Percentiles rank a stretch among this genome's conserved stretches.
Evolutionary conservation across 2,888 invertebrate species (phyloP).

Genomic region (Abrostola tripartita): DNA sequence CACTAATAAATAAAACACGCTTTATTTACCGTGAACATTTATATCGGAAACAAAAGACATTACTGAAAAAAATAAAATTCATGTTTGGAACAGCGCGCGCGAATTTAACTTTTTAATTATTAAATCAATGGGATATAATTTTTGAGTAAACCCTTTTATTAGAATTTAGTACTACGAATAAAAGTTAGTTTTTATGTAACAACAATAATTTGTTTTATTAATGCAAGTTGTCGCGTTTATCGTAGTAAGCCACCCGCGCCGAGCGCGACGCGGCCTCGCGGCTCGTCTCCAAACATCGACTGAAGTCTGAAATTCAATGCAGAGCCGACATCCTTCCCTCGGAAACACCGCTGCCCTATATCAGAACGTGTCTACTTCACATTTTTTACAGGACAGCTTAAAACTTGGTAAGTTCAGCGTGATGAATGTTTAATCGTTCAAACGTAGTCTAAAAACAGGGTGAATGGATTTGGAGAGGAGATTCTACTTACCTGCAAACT

Average conservation of each 20-base stretch:
- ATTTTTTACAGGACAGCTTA: conserved; percentile 41
- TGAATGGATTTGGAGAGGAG: neutral
- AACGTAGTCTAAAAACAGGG: neutral
- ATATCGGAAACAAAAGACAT: neutral
- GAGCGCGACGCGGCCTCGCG: conserved; percentile 52
- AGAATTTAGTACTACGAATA: neutral
- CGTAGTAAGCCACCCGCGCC: conserved; percentile 21
- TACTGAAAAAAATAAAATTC: neutral
- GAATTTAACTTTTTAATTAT: neutral
- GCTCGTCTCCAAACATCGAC: conserved; percentile 44
- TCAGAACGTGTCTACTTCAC: conserved; percentile 34
- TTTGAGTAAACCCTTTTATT: neutral
- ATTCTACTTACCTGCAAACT: neutral
- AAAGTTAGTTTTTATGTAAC: neutral
- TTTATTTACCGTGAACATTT: neutral
- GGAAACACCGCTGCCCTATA: conserved; percentile 44
- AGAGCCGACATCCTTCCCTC: conserved; percentile 36
- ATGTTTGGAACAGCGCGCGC: neutral
- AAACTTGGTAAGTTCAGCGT: conserved; percentile 32
- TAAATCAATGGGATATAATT: neutral
- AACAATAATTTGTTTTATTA: conserved; percentile 1
- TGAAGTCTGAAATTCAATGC: conserved; percentile 34
- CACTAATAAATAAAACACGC: neutral
- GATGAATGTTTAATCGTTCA: conserved; percentile 26
- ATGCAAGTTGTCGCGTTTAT: conserved; percentile 32